Evolutionary conservation across 1,140 invertebrate species (phyloP).

Genomic region (Gryon sp.): DNA sequence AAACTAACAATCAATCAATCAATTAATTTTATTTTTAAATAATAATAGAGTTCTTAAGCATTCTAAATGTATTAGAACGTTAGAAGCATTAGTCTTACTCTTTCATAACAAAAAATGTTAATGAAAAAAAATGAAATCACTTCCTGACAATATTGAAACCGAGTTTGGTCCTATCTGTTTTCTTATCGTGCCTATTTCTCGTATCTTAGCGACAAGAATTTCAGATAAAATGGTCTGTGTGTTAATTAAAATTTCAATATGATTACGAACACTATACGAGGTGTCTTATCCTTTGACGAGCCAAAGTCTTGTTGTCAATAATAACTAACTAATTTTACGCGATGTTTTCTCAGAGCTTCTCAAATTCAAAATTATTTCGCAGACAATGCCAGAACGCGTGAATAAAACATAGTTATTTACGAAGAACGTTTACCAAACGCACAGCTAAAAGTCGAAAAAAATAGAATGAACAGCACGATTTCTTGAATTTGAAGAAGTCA

Average conservation of each 20-base stretch:
- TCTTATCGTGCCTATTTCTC: constrained; percentile 60
- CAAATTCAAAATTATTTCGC: constrained; percentile 44
- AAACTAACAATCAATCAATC: too few relatives aligned
- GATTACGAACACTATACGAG: constrained; percentile 30
- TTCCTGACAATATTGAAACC: constrained; percentile 24
- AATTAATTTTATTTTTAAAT: too few relatives aligned
- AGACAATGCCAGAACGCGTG: constrained; percentile 27
- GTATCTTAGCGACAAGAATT: constrained; percentile 61
- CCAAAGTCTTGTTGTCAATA: constrained; percentile 65
- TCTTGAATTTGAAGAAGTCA: too few relatives aligned
- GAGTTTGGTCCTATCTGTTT: constrained; percentile 31
- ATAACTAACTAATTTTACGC: constrained; percentile 66
- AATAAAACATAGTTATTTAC: constrained; percentile 44
- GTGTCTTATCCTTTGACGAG: constrained; percentile 54
- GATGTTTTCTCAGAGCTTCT: constrained; percentile 17
- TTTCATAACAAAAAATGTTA: too few relatives aligned
- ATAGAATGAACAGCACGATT: too few relatives aligned
- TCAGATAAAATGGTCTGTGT: constrained; percentile 49
- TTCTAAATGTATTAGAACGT: too few relatives aligned
- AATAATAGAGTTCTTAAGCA: too few relatives aligned
- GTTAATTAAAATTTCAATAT: constrained; percentile 75
- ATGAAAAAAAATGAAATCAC: too few relatives aligned
- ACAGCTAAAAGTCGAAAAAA: too few relatives aligned
- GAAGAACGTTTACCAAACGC: too few relatives aligned
- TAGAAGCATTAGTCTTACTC: too few relatives aligned